phyloP scores from a whole-genome alignment of 2,797 vertebrate genomes.

The Potorous gilbertii region DNA sequence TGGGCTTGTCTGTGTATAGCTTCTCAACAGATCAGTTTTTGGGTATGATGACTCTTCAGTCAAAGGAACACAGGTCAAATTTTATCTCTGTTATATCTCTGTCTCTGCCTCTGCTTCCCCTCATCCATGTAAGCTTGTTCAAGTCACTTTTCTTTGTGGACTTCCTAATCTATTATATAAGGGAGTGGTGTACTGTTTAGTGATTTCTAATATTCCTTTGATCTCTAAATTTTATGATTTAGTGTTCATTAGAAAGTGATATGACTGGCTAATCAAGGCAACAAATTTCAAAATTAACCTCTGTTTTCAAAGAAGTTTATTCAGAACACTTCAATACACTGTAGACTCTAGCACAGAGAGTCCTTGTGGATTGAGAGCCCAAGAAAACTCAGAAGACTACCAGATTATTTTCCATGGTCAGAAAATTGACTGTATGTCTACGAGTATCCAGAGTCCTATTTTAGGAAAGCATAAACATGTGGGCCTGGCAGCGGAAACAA shows the following conservation, averaged over 20 bases:
- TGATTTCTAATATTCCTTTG: neutral
- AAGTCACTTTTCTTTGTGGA: neutral
- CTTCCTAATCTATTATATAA: neutral
- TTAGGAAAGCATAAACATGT: neutral
- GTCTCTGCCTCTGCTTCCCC: neutral
- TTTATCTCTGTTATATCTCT: neutral
- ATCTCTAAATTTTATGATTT: neutral
- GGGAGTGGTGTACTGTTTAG: neutral
- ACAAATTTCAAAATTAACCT: neutral
- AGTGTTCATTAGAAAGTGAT: neutral
- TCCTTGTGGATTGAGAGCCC: fast-evolving
- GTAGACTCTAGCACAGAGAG: fast-evolving
- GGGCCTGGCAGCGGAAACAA: neutral
- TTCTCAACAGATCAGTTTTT: neutral
- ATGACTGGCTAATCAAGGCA: neutral
- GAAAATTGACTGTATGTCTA: neutral
- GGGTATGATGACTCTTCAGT: neutral
- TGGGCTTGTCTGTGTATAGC: neutral
- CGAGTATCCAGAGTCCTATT: neutral
- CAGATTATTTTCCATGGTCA: fast-evolving
- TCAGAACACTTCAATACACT: neutral
- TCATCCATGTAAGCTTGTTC: neutral
- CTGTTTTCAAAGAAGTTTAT: neutral
- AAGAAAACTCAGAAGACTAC: neutral
- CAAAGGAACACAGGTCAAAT: neutral